Conservation (phyloP, 2,797 vertebrate genomes). For the Capromys pilorides region DNA sequence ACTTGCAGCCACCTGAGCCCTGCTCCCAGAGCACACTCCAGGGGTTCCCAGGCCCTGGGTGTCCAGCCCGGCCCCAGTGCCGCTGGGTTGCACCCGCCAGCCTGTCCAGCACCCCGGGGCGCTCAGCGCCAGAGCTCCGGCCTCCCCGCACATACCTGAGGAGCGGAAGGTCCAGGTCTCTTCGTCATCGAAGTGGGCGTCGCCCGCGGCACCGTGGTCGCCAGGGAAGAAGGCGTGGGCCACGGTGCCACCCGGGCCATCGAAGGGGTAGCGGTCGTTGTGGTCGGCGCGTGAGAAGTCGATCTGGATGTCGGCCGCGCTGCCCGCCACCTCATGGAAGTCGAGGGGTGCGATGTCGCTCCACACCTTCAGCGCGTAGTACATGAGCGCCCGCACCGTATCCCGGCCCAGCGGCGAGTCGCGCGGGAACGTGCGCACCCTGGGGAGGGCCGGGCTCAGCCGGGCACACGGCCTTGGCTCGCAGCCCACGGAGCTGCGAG, state of each 20-base stretch:
- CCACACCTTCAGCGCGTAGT: slow-evolving; percentile 98
- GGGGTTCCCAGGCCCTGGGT: background rate
- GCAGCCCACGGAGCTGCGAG: no score
- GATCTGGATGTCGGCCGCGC: slow-evolving; percentile 95
- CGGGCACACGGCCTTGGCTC: background rate
- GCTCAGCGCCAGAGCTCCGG: background rate
- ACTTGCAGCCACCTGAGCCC: background rate
- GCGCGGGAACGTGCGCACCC: slow-evolving; percentile 94
- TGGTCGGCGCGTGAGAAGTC: slow-evolving; percentile 96
- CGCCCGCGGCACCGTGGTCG: slow-evolving; percentile 92
- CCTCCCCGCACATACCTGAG: slow-evolving; percentile 86
- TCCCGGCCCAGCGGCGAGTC: slow-evolving; percentile 93
- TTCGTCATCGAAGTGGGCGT: slow-evolving; percentile 96
- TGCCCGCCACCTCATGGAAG: slow-evolving; percentile 97
- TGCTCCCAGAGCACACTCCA: no score
- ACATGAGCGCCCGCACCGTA: slow-evolving; percentile 96
- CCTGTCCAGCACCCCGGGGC: background rate
- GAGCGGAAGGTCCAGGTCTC: slow-evolving; percentile 98
- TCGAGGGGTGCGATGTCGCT: slow-evolving; percentile 95
- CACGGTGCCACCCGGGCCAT: slow-evolving; percentile 95
- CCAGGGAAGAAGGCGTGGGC: slow-evolving; percentile 97
- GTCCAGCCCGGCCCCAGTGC: background rate
- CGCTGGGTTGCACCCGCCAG: background rate
- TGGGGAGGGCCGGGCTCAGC: slow-evolving; percentile 68
- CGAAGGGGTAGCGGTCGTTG: slow-evolving; percentile 94